These are phyloP conservation scores for Tenualosa thibaudeaui DNA, from an alignment of 2,797 vertebrate species.

Conservation along the genomic window DNA sequence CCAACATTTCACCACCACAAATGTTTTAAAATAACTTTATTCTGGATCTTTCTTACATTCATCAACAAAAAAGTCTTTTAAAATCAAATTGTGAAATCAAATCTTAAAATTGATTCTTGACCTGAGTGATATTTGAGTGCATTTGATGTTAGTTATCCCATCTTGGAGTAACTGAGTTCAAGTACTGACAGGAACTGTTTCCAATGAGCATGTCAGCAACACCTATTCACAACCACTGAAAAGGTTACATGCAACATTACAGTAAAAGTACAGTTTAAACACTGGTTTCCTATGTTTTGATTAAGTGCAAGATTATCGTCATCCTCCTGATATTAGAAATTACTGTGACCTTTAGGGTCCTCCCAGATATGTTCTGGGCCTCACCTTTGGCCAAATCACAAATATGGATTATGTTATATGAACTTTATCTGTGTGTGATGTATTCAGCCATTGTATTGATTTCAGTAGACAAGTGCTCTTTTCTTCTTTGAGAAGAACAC, in stretches of 20 bases:
- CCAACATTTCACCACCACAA: neutral
- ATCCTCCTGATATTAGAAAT: neutral
- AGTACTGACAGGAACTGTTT: neutral
- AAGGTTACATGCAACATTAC: neutral
- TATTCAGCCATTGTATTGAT: neutral
- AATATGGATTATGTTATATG: neutral
- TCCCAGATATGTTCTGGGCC: neutral
- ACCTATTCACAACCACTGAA: neutral
- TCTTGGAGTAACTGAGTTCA: neutral
- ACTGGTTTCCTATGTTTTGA: neutral
- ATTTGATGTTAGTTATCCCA: neutral
- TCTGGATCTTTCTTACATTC: neutral
- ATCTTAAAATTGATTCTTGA: neutral
- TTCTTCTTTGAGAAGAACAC: conserved; percentile 59
- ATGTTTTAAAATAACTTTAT: neutral
- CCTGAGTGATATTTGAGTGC: neutral
- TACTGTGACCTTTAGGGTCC: neutral
- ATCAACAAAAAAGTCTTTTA: neutral
- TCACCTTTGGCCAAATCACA: neutral
- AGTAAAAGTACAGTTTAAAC: neutral
- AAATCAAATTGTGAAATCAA: neutral
- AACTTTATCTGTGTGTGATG: neutral
- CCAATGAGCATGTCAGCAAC: neutral
- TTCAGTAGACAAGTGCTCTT: conserved; percentile 56
- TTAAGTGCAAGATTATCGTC: neutral